phyloP scores from a whole-genome alignment of 2,797 vertebrate species.

The Onychomys leucogaster region DNA sequence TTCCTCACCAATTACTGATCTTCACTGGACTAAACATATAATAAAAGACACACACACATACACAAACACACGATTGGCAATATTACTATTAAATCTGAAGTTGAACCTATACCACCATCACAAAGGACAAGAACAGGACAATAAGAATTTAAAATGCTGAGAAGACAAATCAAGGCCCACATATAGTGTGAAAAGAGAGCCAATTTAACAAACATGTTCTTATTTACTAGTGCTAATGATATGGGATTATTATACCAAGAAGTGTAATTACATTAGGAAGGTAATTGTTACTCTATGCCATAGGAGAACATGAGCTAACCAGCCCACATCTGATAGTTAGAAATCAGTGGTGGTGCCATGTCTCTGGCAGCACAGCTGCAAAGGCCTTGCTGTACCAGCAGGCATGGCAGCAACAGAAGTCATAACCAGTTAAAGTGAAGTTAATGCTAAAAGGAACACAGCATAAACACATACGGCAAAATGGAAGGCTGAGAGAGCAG shows the following conservation, averaged over 20 bases:
- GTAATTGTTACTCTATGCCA: background rate
- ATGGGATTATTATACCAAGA: conserved; percentile 49
- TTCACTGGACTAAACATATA: background rate
- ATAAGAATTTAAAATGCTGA: background rate
- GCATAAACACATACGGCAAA: conserved; percentile 21
- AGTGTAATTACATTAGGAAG: background rate
- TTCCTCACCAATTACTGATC: conserved; percentile 18
- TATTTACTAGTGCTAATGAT: conserved; percentile 44
- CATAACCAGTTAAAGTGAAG: conserved; percentile 41
- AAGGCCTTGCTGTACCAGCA: background rate
- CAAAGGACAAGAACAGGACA: conserved; percentile 16
- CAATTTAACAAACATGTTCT: conserved; percentile 46
- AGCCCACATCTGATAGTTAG: background rate
- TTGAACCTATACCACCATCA: background rate
- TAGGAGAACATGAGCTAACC: conserved; percentile 28
- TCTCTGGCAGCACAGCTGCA: background rate
- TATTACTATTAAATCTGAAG: conserved; percentile 50
- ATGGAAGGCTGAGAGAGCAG: background rate
- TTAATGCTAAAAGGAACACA: conserved; percentile 17
- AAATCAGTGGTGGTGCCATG: background rate
- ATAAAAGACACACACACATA: background rate
- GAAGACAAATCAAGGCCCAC: background rate
- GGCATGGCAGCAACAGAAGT: background rate
- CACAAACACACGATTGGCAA: background rate
- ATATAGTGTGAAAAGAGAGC: conserved; percentile 47